Evolutionary conservation across 2,113 vertebrate species (phyloP), one percentile per base, ranked within the genome.

Genomic region (Strix aluco): DNA sequence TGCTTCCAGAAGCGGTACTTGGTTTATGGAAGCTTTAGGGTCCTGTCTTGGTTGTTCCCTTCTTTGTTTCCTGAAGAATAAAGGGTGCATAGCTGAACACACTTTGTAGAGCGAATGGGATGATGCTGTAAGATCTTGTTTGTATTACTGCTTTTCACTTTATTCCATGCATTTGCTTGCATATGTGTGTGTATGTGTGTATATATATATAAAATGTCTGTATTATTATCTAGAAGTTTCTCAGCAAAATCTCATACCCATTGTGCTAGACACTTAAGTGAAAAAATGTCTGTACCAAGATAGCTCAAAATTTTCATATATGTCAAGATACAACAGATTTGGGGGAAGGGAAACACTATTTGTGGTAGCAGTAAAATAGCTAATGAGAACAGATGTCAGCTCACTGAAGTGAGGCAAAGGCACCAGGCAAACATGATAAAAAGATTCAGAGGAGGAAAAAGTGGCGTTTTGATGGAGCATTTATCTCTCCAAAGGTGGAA

Each of bases 381-480:
- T 97, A 96, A 96, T 97, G 96, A 97, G 96, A 96, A 97, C 96
- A 97, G 96, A 96, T 96, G 96, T 96, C 96, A 96, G 93, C 90
- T 96, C 66, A 69, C 86, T 96, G 90, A 97, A 96, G 90, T n/a
- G 87, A 96, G 71, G 85, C 81, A 90, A 88, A 95, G 87, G 58
- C 94, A 94, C 78, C 78, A 90, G 81, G 74, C 90, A 95, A 47
- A 91, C 71, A 66, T 42, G 93, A 85, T 77, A 62, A 82, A 75
- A 82, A 80, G 93, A 89, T 70, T 96, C 26, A 80, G 82, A 58
- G 70, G 54, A 94, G 78, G 78, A 59, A 38, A 66, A 79, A 88
- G 71, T 77, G 81, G 49, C 49, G 21, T 88, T 88, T 79, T 91
- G 66, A 54, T 66, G 85, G 85, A 85, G 67, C 62, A 32, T 79